Conservation (phyloP, 2,888 invertebrate species). For the Antheraea assamensis region DNA sequence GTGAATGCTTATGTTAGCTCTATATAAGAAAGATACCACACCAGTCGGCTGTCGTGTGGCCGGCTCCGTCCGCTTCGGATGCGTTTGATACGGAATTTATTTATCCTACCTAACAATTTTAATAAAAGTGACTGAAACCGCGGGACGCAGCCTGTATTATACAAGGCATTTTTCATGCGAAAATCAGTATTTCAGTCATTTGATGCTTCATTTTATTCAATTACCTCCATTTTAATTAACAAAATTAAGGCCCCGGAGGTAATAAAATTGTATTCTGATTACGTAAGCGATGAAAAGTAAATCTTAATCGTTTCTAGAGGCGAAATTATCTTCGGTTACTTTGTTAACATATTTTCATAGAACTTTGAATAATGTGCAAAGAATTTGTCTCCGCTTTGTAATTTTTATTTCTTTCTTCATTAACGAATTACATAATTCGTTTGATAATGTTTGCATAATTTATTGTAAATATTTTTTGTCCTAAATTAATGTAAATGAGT, state of each 20-base stretch:
- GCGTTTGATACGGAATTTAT: too few relatives aligned
- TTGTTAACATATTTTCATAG: conserved; percentile 22
- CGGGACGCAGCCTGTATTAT: neutral
- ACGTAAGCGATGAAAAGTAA: conserved; percentile 29
- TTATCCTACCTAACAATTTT: neutral
- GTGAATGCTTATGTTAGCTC: too few relatives aligned
- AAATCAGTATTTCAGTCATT: conserved; percentile 26
- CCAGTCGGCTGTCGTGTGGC: too few relatives aligned
- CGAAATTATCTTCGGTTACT: conserved; percentile 24
- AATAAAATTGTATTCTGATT: conserved; percentile 39
- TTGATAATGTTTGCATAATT: neutral
- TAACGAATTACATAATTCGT: neutral
- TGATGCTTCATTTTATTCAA: conserved; percentile 42
- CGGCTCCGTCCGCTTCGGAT: too few relatives aligned
- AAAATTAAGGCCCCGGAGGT: conserved; percentile 46
- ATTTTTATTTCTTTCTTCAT: neutral
- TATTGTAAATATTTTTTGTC: neutral
- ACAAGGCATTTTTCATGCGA: neutral
- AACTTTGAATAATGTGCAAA: conserved; percentile 4
- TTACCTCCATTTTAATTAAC: conserved; percentile 50
- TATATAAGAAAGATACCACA: too few relatives aligned
- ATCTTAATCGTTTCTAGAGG: conserved; percentile 29
- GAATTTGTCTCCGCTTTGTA: neutral
- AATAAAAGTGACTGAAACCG: neutral
- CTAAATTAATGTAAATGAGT: too few relatives aligned